phyloP scores from a whole-genome alignment of 2,113 vertebrate genomes.

The Cacatua alba region DNA sequence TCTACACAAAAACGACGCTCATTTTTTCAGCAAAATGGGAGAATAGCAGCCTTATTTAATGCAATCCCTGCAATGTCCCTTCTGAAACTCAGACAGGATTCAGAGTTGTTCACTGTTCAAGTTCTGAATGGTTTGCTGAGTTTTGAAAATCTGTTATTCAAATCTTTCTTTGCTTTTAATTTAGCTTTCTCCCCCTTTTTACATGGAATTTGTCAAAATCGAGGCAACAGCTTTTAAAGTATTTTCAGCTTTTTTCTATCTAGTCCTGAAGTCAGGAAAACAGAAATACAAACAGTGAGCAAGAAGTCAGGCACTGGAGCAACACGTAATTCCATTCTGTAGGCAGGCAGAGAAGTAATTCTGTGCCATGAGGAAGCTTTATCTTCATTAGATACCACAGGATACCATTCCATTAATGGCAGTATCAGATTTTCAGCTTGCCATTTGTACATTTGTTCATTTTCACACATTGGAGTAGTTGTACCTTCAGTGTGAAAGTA shows the following conservation, averaged over 20 bases:
- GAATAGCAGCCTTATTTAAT: neutral
- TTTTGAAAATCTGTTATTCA: neutral
- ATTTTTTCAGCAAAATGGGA: neutral
- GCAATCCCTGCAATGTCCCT: neutral
- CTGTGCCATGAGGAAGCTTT: neutral
- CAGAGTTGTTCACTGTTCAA: neutral
- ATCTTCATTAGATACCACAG: neutral
- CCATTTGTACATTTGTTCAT: neutral
- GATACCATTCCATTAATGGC: neutral
- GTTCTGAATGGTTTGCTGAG: neutral
- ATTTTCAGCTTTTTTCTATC: neutral
- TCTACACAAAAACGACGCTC: neutral
- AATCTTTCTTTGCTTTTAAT: neutral
- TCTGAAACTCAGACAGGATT: constrained; percentile 23
- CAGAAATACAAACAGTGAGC: neutral
- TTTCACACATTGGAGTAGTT: neutral
- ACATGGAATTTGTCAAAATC: neutral
- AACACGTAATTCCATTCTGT: neutral
- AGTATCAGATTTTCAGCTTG: neutral
- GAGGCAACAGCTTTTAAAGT: neutral
- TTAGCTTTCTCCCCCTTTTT: neutral
- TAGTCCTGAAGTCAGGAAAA: neutral
- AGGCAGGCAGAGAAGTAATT: neutral
- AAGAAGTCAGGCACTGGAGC: neutral
- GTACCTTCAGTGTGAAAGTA: neutral